These are phyloP conservation scores for Channa striata DNA, from an alignment of 2,797 vertebrate species.

Conservation along the genomic window DNA sequence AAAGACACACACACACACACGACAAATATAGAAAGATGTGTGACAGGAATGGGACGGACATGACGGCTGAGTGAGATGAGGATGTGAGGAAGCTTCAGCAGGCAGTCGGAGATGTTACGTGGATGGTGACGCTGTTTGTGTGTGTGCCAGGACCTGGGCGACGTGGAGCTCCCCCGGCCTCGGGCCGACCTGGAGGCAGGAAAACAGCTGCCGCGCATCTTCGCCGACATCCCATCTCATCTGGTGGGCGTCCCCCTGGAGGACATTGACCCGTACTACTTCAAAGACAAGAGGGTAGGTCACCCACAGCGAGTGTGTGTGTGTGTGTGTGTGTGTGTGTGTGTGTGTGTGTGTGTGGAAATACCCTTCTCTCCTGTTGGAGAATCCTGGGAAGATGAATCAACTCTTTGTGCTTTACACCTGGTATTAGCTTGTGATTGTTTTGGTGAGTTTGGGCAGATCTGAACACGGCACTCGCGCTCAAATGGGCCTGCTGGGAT, in stretches of 20 bases:
- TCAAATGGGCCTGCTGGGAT: too few relatives aligned
- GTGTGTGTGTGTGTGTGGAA: constrained; percentile 13
- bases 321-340: neutral
- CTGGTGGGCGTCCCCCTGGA: constrained; percentile 96
- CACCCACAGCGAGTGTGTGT: neutral
- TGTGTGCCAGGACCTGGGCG: constrained; percentile 84
- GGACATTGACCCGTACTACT: constrained; percentile 96
- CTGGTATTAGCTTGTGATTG: too few relatives aligned
- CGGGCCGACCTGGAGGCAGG: constrained; percentile 96
- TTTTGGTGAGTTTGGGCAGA: too few relatives aligned
- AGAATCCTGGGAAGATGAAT: constrained; percentile 40
- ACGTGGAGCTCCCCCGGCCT: constrained; percentile 85
- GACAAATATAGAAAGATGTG: neutral
- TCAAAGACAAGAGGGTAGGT: constrained; percentile 90
- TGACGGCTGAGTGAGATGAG: neutral
- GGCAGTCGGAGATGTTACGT: constrained; percentile 6
- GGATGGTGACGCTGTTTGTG: constrained; percentile 11
- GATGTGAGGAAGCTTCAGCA: neutral
- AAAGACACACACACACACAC: neutral
- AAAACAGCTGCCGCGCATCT: constrained; percentile 95
- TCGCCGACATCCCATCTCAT: constrained; percentile 92
- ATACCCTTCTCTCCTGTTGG: constrained; percentile 7
- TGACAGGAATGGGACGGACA: neutral
- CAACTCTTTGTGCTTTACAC: neutral
- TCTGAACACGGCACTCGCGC: neutral